These are phyloP conservation scores for Euzophera pinguis DNA, from an alignment of 2,888 invertebrate species.

Conservation along the genomic window DNA sequence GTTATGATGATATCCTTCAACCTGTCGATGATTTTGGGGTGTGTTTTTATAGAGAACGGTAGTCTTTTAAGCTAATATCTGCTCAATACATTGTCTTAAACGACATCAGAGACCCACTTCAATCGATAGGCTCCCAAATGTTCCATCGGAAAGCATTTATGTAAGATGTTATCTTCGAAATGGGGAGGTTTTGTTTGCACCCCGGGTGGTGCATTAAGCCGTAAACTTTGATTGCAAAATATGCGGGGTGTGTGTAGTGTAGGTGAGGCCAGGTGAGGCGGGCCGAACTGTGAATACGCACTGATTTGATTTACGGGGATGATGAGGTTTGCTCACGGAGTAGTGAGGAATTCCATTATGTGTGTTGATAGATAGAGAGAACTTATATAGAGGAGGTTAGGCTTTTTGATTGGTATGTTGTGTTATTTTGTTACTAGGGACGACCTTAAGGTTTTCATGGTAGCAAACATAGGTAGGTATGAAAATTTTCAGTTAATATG, in stretches of 20 bases:
- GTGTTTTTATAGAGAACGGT: neutral
- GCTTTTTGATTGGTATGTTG: no score
- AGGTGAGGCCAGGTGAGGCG: neutral
- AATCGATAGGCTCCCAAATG: conserved; percentile 37
- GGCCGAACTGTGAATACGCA: neutral
- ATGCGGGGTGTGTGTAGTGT: conserved; percentile 1
- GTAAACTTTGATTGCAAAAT: conserved; percentile 13
- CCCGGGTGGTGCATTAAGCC: conserved; percentile 11
- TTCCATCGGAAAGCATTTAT: conserved; percentile 22
- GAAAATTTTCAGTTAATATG: no score
- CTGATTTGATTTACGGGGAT: conserved; percentile 4
- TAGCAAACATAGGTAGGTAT: no score
- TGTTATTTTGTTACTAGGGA: no score
- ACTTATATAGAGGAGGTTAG: no score
- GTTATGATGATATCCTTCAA: no score
- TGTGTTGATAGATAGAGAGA: neutral
- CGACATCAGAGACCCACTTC: conserved; percentile 38
- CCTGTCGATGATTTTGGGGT: no score
- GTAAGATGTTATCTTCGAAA: conserved; percentile 19
- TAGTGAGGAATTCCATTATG: neutral
- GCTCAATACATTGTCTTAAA: conserved; percentile 35
- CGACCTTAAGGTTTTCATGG: no score
- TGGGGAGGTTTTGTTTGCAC: conserved; percentile 13
- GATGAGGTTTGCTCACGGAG: neutral
- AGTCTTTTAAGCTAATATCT: neutral